Conservation (phyloP, 2,888 invertebrate species). For the Dione juno region DNA sequence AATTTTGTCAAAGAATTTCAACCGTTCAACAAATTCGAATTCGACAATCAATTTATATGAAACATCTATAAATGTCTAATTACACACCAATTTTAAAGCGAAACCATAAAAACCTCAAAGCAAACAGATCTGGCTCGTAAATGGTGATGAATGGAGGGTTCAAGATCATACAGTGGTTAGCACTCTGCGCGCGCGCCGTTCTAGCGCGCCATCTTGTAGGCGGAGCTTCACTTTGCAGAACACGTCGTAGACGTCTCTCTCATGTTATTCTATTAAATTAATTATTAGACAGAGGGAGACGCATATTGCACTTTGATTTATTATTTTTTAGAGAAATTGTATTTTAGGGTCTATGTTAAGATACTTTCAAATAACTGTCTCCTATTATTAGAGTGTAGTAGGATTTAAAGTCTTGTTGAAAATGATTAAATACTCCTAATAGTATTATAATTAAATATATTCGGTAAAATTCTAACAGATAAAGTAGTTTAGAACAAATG, state of each 20-base stretch:
- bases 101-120: slow-evolving; percentile 74
- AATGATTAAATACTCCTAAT: too few relatives aligned
- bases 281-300: slow-evolving; percentile 62
- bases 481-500: too few relatives aligned
- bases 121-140: slow-evolving; percentile 66
- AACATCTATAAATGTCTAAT: slow-evolving; percentile 64
- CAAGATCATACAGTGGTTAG: slow-evolving; percentile 66
- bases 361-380: background rate
- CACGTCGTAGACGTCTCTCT: slow-evolving; percentile 55
- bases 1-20: slow-evolving; percentile 13
- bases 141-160: slow-evolving; percentile 77
- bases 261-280: slow-evolving; percentile 51
- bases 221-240: slow-evolving; percentile 57
- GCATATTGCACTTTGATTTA: slow-evolving; percentile 44
- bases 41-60: slow-evolving; percentile 58
- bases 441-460: too few relatives aligned
- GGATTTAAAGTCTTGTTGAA: too few relatives aligned
- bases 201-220: slow-evolving; percentile 74
- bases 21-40: slow-evolving; percentile 35
- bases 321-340: slow-evolving; percentile 14
- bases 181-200: slow-evolving; percentile 51
- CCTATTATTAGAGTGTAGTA: too few relatives aligned
- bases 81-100: slow-evolving; percentile 71
- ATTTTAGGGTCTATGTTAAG: background rate
- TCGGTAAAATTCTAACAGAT: too few relatives aligned